phyloP scores from a whole-genome alignment of 37 sponge, comb jelly and placozoan species.

The Spongilla lacustris region DNA sequence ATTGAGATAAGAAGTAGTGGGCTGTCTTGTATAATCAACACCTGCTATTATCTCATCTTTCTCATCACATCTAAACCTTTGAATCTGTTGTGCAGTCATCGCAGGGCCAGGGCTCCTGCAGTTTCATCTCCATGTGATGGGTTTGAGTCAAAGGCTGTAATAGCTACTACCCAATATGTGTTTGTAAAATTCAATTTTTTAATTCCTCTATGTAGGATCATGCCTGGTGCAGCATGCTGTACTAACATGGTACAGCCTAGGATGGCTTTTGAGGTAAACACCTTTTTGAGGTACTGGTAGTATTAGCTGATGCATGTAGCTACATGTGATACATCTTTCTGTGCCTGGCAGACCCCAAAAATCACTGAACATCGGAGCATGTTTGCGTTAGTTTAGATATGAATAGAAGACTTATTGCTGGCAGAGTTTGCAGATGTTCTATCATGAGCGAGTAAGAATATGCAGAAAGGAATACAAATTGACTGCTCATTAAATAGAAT shows the following conservation, averaged over 20 bases:
- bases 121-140: conserved; percentile 12
- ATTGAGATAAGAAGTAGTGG: no score
- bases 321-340: background rate
- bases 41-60: no score
- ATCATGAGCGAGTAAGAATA: conserved; percentile 45
- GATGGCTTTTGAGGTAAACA: no score
- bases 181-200: background rate
- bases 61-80: no score
- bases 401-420: conserved; percentile 43
- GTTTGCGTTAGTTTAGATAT: background rate
- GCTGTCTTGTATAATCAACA: no score
- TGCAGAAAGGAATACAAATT: no score
- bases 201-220: background rate
- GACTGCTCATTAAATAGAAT: no score
- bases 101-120: no score
- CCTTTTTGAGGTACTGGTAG: conserved; percentile 61
- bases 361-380: background rate
- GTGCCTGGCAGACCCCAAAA: conserved; percentile 19
- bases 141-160: conserved; percentile 1
- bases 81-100: no score
- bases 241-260: conserved; percentile 23
- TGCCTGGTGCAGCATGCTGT: background rate
- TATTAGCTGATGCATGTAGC: background rate
- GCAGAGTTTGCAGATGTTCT: conserved; percentile 55
- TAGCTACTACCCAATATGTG: conserved; percentile 4